phyloP scores from a whole-genome alignment of 2,113 vertebrate genomes.

The Neodontobutis hainanensis region DNA sequence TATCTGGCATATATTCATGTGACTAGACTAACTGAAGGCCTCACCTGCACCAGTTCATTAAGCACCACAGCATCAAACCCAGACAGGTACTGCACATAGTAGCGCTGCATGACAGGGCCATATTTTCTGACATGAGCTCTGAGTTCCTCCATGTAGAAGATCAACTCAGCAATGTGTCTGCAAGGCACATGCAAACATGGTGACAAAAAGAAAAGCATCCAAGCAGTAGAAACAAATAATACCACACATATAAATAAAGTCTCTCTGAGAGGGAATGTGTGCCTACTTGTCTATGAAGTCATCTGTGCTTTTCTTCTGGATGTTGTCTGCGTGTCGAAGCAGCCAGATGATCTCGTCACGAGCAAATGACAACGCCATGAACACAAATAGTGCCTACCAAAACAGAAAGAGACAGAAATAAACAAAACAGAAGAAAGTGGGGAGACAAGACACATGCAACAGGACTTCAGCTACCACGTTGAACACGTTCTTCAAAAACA shows the following conservation, averaged over 20 bases:
- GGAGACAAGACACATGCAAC: not conserved
- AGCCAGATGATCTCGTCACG: slow-evolving; percentile 99
- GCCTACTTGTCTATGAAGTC: slow-evolving; percentile 96
- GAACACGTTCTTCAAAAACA: too few species aligned
- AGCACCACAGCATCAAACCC: slow-evolving; percentile 98
- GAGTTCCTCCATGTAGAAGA: slow-evolving; percentile 99
- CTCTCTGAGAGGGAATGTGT: not conserved
- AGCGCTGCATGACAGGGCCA: slow-evolving; percentile 96
- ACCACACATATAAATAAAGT: not conserved
- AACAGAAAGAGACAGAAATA: not conserved
- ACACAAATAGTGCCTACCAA: slow-evolving; percentile 93
- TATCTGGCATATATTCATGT: not conserved
- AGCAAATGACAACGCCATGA: slow-evolving; percentile 98
- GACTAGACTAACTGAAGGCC: not conserved
- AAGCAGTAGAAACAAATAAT: not conserved
- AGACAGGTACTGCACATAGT: slow-evolving; percentile 97
- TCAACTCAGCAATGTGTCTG: slow-evolving; percentile 96
- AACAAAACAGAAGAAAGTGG: not conserved
- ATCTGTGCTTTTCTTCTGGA: slow-evolving; percentile 98
- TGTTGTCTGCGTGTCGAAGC: slow-evolving; percentile 97
- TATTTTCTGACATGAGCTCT: slow-evolving; percentile 96
- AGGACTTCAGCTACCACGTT: not conserved
- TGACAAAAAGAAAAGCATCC: not conserved
- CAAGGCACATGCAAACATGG: slow-evolving; percentile 3
- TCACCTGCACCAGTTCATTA: slow-evolving; percentile 97